Evolutionary conservation across 2,113 vertebrate genomes (phyloP).

Genomic region (Oophaga pumilio): DNA sequence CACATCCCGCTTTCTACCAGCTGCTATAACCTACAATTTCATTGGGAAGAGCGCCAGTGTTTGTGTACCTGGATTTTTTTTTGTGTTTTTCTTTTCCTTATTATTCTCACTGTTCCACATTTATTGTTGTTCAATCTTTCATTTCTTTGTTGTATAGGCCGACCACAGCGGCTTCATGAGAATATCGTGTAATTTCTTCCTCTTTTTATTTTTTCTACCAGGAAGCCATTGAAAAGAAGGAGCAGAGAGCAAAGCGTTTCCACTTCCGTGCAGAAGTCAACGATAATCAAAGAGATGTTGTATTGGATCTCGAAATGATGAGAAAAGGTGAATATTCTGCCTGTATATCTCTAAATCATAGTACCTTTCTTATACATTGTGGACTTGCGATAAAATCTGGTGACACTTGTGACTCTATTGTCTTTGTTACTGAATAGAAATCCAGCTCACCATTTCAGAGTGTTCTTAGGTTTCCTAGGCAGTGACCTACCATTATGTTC

Average conservation of each 20-base stretch:
- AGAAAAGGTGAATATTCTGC: conserved; percentile 82
- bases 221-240: conserved; percentile 96
- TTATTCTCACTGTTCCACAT: too few species aligned
- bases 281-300: conserved; percentile 81
- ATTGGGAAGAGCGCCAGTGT: too few species aligned
- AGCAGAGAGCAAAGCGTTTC: conserved; percentile 92
- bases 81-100: background rate
- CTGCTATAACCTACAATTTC: too few species aligned
- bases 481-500: background rate
- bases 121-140: too few species aligned
- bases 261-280: conserved; percentile 87
- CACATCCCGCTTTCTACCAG: too few species aligned
- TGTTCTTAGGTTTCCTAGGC: background rate
- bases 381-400: too few species aligned
- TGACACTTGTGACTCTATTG: background rate
- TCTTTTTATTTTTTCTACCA: conserved; percentile 63
- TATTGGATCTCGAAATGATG: conserved; percentile 86
- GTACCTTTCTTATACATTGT: too few species aligned
- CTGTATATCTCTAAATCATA: background rate
- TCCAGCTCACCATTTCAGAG: background rate
- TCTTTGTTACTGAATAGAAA: background rate
- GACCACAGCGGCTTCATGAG: background rate
- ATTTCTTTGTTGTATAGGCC: background rate
- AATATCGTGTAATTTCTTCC: background rate
- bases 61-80: too few species aligned